Base-by-base conservation (phyloP, 2,888 invertebrate species). In the Nasonovia ribisnigri region DNA sequence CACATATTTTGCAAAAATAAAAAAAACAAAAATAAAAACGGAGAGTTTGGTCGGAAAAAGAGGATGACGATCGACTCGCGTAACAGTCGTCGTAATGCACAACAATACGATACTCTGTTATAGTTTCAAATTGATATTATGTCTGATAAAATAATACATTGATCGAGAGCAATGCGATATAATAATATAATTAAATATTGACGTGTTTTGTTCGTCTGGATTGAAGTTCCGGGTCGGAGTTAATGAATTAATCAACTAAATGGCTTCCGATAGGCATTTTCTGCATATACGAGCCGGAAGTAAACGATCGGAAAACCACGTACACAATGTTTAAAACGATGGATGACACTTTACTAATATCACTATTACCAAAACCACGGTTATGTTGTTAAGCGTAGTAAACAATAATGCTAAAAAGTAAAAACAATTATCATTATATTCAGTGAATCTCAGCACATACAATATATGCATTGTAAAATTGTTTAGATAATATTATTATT, bases 201-300 rank as follows among this genome's bases (percentile, higher is more conserved):
- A 51, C 20, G 16, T 67, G 5, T 16, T 67, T 67, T 36, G 6
- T 16, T 67, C 16, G 4, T 67, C 67, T 16, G 5, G n/a, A 4
- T n/a, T 16, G 2, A 36, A 67, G n/a, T 36, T 5, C 51, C 16
- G n/a, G 16, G 4, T n/a, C 1, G 0, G 0, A 4, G 13, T 67
- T n/a, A 67, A 67, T 67, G n/a, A n/a, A 67, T 36, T 67, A 67
- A 67, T 67, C 67, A 5, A 67, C 16, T 67, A 67, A 67, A 36
- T 67, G 13, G 16, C n/a, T n/a, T 67, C 5, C n/a, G 6, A 67
- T 67, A 3, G 29, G 4, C 1, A 67, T n/a, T n/a, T 67, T n/a
- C 16, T 4, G 51, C 20, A n/a, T n/a, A 67, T 16, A 67, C 0
- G 5, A n/a, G 13, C 67, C n/a, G 8, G 16, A n/a, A 67, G 67